Conservation (phyloP, 1,140 invertebrate genomes). For the Macrocentrus cingulum region DNA sequence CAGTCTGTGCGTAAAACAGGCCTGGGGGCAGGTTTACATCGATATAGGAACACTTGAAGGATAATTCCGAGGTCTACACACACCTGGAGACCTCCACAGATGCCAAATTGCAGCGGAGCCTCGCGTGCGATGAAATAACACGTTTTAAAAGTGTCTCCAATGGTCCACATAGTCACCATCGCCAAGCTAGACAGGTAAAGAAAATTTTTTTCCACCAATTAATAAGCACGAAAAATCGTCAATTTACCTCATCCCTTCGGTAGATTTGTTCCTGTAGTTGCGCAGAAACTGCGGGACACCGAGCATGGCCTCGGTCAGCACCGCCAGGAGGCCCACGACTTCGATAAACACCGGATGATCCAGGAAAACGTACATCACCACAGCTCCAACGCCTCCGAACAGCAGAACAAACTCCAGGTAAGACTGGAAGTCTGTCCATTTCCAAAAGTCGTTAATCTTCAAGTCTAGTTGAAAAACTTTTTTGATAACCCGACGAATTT, state of each 20-base stretch:
- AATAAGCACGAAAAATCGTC: constrained; percentile 7
- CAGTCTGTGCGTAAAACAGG: constrained; percentile 18
- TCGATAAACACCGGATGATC: constrained; percentile 83
- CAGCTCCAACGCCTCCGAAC: constrained; percentile 79
- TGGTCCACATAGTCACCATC: constrained; percentile 98
- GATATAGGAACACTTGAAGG: constrained; percentile 69
- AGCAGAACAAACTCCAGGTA: constrained; percentile 91
- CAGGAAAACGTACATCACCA: constrained; percentile 86
- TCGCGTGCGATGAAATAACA: constrained; percentile 89
- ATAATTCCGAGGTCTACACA: constrained; percentile 82
- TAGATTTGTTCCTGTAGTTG: constrained; percentile 88
- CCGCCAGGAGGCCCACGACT: constrained; percentile 86
- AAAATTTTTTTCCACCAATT: constrained; percentile 14
- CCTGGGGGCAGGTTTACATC: constrained; percentile 32
- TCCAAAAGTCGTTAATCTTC: constrained; percentile 92
- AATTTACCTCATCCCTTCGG: constrained; percentile 92
- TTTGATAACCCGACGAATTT: constrained; percentile 26
- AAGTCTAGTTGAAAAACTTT: constrained; percentile 71
- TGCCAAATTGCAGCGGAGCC: constrained; percentile 92
- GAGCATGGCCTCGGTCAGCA: constrained; percentile 95
- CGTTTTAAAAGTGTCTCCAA: constrained; percentile 95
- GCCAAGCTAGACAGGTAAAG: constrained; percentile 63
- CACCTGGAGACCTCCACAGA: constrained; percentile 93
- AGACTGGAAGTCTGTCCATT: constrained; percentile 97
- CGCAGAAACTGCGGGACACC: constrained; percentile 90